These are phyloP conservation scores for Amphimedon queenslandica DNA, from an alignment of 37 sponge, comb jelly and placozoan genomes.

Conservation along the genomic window DNA sequence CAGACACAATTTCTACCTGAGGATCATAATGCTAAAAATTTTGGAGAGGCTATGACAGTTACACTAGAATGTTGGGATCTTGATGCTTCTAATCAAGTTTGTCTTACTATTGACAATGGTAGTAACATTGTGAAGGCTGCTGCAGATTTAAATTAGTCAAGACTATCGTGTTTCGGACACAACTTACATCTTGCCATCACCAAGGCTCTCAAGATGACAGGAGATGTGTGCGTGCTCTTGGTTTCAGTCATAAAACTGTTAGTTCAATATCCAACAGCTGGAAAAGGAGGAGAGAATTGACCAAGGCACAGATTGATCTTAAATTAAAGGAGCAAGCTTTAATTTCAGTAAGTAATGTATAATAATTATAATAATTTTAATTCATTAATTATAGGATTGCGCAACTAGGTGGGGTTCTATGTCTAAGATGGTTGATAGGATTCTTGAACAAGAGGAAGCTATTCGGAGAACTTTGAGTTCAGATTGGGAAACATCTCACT, in stretches of 20 bases:
- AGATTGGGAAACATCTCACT: background rate
- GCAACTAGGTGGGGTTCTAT: background rate
- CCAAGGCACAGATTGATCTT: constrained; percentile 7
- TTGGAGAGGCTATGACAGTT: constrained; percentile 12
- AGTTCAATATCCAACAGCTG: constrained; percentile 26
- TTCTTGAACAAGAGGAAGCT: background rate
- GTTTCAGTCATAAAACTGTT: constrained; percentile 9
- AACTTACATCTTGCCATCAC: constrained; percentile 34
- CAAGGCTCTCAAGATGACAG: constrained; percentile 14
- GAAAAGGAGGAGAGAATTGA: constrained; percentile 26
- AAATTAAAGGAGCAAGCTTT: constrained; percentile 20
- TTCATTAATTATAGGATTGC: background rate
- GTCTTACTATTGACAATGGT: constrained; percentile 39
- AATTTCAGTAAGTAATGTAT: background rate
- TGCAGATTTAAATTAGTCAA: background rate
- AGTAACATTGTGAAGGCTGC: constrained; percentile 23
- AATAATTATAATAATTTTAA: background rate
- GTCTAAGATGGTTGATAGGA: too few relatives aligned
- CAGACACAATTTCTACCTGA: constrained; percentile 30
- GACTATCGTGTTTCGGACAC: constrained; percentile 44
- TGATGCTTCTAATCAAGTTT: constrained; percentile 12
- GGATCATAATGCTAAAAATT: constrained; percentile 29
- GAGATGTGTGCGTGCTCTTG: constrained; percentile 6
- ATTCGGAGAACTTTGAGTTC: background rate
- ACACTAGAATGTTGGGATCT: constrained; percentile 26